These are phyloP conservation scores for Spodoptera picta DNA, from an alignment of 2,888 invertebrate genomes.

Conservation along the genomic window DNA sequence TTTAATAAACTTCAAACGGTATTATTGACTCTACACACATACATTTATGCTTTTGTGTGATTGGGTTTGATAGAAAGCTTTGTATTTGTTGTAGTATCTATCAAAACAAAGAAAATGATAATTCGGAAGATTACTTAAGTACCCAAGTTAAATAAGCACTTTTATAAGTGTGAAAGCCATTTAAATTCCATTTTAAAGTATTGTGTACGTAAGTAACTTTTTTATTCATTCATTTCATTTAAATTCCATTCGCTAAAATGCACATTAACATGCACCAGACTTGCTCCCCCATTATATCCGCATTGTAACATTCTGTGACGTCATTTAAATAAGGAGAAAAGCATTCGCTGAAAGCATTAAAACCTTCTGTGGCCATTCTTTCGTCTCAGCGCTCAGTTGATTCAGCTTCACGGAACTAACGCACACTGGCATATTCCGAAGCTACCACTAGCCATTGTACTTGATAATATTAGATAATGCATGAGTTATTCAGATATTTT, in stretches of 20 bases:
- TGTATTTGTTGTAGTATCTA: too few species aligned
- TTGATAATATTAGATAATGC: conserved; percentile 41
- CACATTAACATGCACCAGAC: conserved; percentile 25
- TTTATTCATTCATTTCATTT: too few species aligned
- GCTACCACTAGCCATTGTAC: conserved; percentile 29
- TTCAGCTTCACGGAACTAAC: conserved; percentile 26
- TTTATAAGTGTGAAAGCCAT: conserved; percentile 20
- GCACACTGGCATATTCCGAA: conserved; percentile 28
- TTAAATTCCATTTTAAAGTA: conserved; percentile 33
- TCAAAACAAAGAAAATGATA: too few species aligned
- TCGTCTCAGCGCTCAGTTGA: conserved; percentile 28
- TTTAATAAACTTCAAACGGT: too few species aligned
- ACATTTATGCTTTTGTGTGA: too few species aligned
- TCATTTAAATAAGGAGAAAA: conserved; percentile 46
- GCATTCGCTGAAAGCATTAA: conserved; percentile 50
- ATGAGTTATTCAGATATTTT: conserved; percentile 38
- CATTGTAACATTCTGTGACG: conserved; percentile 40
- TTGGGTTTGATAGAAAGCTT: too few species aligned
- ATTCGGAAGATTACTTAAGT: too few species aligned
- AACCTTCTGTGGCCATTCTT: conserved; percentile 41
- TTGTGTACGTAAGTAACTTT: too few species aligned
- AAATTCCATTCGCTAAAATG: conserved; percentile 27
- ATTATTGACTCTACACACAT: too few species aligned
- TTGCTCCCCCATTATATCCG: conserved; percentile 34
- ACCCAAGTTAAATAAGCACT: conserved; percentile 9